Percentiles rank a stretch among this genome's conserved stretches.
These are phyloP conservation scores for Sepioteuthis lessoniana DNA, from an alignment of 2,888 invertebrate genomes.

Conservation along the genomic window DNA sequence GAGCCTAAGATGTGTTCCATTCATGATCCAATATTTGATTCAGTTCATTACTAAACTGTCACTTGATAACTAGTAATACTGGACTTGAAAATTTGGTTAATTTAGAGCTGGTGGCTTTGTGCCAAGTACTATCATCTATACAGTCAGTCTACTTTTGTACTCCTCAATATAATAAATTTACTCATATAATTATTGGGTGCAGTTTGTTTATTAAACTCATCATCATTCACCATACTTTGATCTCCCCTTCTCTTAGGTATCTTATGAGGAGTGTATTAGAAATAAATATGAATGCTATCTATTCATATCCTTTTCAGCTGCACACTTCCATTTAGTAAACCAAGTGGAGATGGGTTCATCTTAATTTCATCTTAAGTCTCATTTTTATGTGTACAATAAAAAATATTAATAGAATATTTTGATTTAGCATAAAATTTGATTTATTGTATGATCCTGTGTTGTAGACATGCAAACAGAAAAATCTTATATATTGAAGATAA, in stretches of 20 bases:
- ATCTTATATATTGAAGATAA: no score
- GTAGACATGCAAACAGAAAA: no score
- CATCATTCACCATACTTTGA: background rate
- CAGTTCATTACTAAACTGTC: background rate
- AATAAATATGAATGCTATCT: no score
- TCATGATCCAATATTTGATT: background rate
- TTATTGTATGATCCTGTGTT: no score
- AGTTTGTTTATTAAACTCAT: background rate
- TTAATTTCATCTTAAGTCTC: no score
- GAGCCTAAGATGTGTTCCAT: background rate
- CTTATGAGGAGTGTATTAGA: background rate
- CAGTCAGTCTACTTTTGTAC: background rate
- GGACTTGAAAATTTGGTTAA: background rate
- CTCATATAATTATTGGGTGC: background rate
- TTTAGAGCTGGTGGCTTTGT: background rate
- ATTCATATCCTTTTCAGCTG: no score
- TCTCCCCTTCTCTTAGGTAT: background rate
- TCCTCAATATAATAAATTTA: background rate
- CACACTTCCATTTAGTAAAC: no score
- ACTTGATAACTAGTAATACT: background rate
- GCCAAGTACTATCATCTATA: background rate
- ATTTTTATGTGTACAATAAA: no score
- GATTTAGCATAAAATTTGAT: no score
- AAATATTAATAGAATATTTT: no score
- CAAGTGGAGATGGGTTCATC: no score